These are phyloP conservation scores for Sesamia inferens DNA, from an alignment of 2,888 invertebrate species.

Conservation along the genomic window DNA sequence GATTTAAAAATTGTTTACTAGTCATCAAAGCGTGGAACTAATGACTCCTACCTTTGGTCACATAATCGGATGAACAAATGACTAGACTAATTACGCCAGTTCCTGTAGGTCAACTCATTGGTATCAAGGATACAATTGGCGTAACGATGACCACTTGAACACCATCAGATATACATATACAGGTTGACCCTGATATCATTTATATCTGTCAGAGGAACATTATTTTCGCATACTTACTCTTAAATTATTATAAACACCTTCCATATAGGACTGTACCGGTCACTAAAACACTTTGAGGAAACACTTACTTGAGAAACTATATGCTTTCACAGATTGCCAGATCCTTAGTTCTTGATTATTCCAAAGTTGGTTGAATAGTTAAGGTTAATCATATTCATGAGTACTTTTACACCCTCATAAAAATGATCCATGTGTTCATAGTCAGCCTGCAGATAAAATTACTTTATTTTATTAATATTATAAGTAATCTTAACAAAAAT, in stretches of 20 bases:
- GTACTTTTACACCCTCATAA: not conserved
- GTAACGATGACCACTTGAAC: slow-evolving; percentile 41
- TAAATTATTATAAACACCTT: too few relatives aligned
- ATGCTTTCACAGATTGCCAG: not conserved
- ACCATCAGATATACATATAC: slow-evolving; percentile 8
- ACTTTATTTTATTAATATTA: slow-evolving; percentile 4
- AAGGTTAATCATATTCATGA: not conserved
- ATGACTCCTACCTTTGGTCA: slow-evolving; percentile 45
- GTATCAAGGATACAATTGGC: slow-evolving; percentile 71
- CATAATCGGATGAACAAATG: slow-evolving; percentile 66
- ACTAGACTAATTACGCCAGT: slow-evolving; percentile 80
- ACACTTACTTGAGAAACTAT: not conserved
- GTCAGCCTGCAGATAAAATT: not conserved
- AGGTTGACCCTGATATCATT: slow-evolving; percentile 9
- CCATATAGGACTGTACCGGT: not conserved
- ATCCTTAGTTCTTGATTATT: not conserved
- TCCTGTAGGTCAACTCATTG: slow-evolving; percentile 82
- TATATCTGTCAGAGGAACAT: not conserved
- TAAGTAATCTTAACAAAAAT: not conserved
- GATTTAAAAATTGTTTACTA: slow-evolving; percentile 20
- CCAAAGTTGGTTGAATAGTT: not conserved
- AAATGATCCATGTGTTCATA: not conserved
- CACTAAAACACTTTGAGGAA: not conserved
- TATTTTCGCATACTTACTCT: too few relatives aligned
- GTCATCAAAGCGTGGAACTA: slow-evolving; percentile 32